These are phyloP conservation scores for Podotricha telesiphe DNA, from an alignment of 2,888 invertebrate genomes.

Conservation along the genomic window DNA sequence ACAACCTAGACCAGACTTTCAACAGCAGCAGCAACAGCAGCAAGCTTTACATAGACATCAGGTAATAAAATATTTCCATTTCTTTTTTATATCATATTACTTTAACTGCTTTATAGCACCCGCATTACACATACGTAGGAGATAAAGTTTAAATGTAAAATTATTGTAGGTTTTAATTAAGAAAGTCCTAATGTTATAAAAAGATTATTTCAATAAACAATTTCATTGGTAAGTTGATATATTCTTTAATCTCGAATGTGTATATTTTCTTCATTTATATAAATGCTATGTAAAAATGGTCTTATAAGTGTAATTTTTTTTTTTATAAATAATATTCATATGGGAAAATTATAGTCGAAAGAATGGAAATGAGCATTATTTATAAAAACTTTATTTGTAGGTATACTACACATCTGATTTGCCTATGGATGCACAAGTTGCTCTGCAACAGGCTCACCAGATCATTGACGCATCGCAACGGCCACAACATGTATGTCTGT, in stretches of 20 bases:
- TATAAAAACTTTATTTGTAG: constrained; percentile 75
- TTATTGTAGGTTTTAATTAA: too few species aligned
- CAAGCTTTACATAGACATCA: constrained; percentile 68
- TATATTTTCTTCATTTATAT: neutral
- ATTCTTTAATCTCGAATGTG: too few species aligned
- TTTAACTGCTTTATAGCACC: neutral
- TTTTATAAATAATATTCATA: neutral
- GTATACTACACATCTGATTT: constrained; percentile 83
- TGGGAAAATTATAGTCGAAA: neutral
- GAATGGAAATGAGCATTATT: constrained; percentile 26
- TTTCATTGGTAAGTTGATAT: too few species aligned
- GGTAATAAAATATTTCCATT: constrained; percentile 44
- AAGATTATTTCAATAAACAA: neutral
- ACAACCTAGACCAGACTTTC: constrained; percentile 66
- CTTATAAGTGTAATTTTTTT: neutral
- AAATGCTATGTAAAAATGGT: neutral
- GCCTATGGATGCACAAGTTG: constrained; percentile 82
- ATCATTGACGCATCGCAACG: constrained; percentile 82
- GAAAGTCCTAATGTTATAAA: too few species aligned
- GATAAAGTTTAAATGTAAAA: too few species aligned
- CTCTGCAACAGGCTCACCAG: constrained; percentile 83
- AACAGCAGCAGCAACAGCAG: constrained; percentile 54
- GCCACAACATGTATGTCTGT: constrained; percentile 81
- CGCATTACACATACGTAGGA: too few species aligned
- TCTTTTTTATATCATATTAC: neutral